Percentiles rank a stretch among this genome's conserved stretches.
These are phyloP conservation scores for Drosophila siamana DNA, from an alignment of 2,888 invertebrate species.

Conservation along the genomic window DNA sequence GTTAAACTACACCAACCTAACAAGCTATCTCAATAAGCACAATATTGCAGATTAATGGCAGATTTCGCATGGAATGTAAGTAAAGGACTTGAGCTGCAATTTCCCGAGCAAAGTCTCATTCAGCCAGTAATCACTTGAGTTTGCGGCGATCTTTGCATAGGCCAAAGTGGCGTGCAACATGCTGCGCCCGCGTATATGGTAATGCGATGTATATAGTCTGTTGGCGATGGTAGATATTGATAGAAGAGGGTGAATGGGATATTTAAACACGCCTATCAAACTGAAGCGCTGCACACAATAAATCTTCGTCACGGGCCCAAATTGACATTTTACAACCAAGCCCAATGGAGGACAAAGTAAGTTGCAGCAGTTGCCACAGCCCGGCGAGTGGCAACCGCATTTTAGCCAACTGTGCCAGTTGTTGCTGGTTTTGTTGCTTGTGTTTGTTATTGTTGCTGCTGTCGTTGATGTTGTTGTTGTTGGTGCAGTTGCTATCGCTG, in stretches of 20 bases:
- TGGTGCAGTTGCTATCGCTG: conserved; percentile 61
- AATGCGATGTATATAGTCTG: conserved; percentile 15
- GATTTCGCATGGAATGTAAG: too few species aligned
- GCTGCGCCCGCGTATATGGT: conserved; percentile 3
- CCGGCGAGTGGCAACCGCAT: conserved; percentile 24
- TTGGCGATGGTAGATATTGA: conserved; percentile 13
- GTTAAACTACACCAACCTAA: too few species aligned
- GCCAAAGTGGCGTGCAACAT: neutral
- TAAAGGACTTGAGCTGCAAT: too few species aligned
- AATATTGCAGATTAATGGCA: too few species aligned
- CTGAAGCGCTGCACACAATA: conserved; percentile 59
- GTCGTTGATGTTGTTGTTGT: conserved; percentile 39
- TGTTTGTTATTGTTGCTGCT: conserved; percentile 39
- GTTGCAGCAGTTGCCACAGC: conserved; percentile 51
- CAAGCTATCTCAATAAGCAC: too few species aligned
- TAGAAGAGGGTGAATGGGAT: conserved; percentile 31
- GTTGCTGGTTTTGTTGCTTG: conserved; percentile 28
- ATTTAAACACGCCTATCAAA: conserved; percentile 69
- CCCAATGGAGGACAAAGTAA: conserved; percentile 63
- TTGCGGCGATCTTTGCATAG: neutral
- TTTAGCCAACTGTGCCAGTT: conserved; percentile 24
- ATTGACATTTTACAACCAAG: conserved; percentile 79
- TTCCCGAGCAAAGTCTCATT: neutral
- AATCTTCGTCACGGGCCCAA: conserved; percentile 76
- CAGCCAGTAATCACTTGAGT: neutral